Evolutionary conservation across 2,113 vertebrate genomes (phyloP).

Genomic region (Paratilapia polleni): DNA sequence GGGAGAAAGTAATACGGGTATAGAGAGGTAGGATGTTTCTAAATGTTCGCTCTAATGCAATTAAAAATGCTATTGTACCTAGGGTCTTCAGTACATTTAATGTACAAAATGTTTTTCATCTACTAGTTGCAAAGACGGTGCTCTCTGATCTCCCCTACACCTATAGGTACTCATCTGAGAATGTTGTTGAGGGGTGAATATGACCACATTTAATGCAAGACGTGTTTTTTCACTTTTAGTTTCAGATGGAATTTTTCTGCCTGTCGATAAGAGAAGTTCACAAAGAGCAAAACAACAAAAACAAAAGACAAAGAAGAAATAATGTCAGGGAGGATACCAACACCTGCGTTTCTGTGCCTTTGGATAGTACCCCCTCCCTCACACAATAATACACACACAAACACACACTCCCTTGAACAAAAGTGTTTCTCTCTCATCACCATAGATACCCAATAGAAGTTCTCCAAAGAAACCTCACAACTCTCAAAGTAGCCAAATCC

Average conservation of each 20-base stretch:
- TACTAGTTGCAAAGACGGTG: background rate
- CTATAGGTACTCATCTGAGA: background rate
- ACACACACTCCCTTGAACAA: conserved; percentile 38
- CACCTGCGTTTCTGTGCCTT: conserved; percentile 65
- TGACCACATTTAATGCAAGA: background rate
- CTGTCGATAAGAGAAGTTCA: conserved; percentile 9
- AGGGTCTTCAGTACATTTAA: background rate
- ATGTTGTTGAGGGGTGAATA: background rate
- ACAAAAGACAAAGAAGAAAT: conserved; percentile 26
- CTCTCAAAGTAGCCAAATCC: conserved; percentile 61
- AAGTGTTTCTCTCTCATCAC: conserved; percentile 55
- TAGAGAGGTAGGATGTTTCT: too few species aligned
- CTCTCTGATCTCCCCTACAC: background rate
- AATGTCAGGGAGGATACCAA: conserved; percentile 30
- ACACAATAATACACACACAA: conserved; percentile 1
- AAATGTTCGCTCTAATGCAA: background rate
- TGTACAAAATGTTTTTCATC: background rate
- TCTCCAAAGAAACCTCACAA: conserved; percentile 52
- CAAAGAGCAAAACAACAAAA: conserved; percentile 45
- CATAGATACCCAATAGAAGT: conserved; percentile 63
- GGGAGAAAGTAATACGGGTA: background rate
- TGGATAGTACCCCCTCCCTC: conserved; percentile 46
- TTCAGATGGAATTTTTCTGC: conserved; percentile 2
- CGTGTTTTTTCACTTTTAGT: background rate
- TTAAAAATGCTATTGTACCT: background rate